Evolutionary conservation across 2,888 invertebrate species (phyloP).

Genomic region (Cheilosia urbana): DNA sequence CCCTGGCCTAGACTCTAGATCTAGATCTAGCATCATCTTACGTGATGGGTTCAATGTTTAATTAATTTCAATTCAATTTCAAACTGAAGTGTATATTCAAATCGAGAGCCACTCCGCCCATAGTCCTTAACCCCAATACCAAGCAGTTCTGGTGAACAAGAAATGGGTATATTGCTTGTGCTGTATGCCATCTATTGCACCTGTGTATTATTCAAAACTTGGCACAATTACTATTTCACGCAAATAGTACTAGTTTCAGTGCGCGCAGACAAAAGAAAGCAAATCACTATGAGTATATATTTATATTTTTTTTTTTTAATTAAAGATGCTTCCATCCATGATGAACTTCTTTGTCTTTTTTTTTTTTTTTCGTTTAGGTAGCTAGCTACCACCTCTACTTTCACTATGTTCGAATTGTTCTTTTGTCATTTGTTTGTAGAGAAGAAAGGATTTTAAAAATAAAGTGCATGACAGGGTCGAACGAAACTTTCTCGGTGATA

Average conservation of each 20-base stretch:
- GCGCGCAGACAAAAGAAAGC: conserved; percentile 24
- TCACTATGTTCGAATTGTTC: not conserved
- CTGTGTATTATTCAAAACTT: conserved; percentile 7
- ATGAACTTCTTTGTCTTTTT: conserved; percentile 18
- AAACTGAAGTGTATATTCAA: conserved; percentile 23
- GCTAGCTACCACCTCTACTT: not conserved
- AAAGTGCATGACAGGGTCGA: too few relatives aligned
- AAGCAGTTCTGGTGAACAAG: conserved; percentile 22
- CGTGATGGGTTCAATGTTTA: not conserved
- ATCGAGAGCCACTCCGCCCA: conserved; percentile 13
- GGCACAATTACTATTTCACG: conserved; percentile 29
- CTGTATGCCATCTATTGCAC: not conserved
- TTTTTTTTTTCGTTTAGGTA: not conserved
- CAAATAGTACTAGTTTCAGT: conserved; percentile 4
- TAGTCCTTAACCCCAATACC: conserved; percentile 48
- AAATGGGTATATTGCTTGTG: conserved; percentile 4
- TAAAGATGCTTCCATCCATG: conserved; percentile 5
- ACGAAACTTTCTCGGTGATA: too few relatives aligned
- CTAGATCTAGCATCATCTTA: too few relatives aligned
- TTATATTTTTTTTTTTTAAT: conserved; percentile 17
- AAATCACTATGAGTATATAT: conserved; percentile 23
- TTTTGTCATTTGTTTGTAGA: not conserved
- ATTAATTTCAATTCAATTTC: not conserved
- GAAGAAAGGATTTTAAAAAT: too few relatives aligned
- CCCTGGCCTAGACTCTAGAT: too few relatives aligned